These are phyloP conservation scores for Rhincodon typus DNA, from an alignment of 2,797 vertebrate species.

Conservation along the genomic window DNA sequence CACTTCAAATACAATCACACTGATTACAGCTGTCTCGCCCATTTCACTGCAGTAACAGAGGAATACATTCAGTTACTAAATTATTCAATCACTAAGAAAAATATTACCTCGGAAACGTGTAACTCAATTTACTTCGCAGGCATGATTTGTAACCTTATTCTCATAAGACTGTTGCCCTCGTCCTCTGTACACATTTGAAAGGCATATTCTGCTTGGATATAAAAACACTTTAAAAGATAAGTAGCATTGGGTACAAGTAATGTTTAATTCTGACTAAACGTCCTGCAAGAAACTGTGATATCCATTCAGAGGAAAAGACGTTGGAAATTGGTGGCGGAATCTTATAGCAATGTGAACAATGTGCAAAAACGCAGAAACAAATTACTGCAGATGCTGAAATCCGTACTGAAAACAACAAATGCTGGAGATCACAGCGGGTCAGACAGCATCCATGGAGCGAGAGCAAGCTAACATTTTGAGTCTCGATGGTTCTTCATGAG, in stretches of 20 bases:
- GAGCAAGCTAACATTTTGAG: too few species aligned
- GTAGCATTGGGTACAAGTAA: background rate
- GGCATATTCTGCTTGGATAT: background rate
- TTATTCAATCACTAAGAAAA: slow-evolving; percentile 20
- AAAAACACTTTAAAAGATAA: background rate
- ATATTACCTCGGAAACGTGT: background rate
- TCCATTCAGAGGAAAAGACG: background rate
- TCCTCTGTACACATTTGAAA: background rate
- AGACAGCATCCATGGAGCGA: too few species aligned
- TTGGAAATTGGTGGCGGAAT: background rate
- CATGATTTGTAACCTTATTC: background rate
- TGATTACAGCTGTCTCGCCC: background rate
- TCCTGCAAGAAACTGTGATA: background rate
- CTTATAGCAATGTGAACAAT: too few species aligned
- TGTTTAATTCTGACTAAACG: background rate
- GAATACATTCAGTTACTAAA: background rate
- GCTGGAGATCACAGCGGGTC: too few species aligned
- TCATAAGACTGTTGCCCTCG: background rate
- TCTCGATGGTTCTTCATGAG: too few species aligned
- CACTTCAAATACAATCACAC: background rate
- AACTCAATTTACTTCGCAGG: slow-evolving; percentile 26
- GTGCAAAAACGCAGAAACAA: too few species aligned
- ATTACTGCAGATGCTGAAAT: too few species aligned
- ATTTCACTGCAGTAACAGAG: background rate
- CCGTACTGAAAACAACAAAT: too few species aligned